Evolutionary conservation across 2,888 invertebrate genomes (phyloP), one percentile per base, ranked within the genome.

Genomic region (Platynereis dumerilii): DNA sequence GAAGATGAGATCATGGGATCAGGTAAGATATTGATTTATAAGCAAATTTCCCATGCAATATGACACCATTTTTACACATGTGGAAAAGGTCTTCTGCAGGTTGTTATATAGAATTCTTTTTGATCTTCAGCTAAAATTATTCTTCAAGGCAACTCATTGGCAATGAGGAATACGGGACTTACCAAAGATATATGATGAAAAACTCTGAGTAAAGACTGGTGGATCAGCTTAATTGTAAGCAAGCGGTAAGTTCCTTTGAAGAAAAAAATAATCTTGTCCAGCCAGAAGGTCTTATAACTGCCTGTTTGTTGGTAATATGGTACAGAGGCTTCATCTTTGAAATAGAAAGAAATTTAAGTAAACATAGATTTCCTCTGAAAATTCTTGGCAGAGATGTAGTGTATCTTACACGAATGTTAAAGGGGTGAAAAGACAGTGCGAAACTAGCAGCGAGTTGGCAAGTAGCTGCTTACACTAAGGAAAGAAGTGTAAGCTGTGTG

Each of bases 211-310:
- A 73, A 2, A 66, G 75, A 65, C 72, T 86, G 3, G 78, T 80
- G 1, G 73, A 77, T 1, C 85, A 85, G 70, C 81, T 86, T 1
- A 72, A 79, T 71, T 86, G 87, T 53, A 86, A 88, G 0, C 86
- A 87, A 1, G 87, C 86, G 17, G 91, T 84, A 70, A 72, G 72
- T 65, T 24, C 1, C 52, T 24, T 52, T 24, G 20, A 52, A 52
- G 52, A 22, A 24, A 17, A 20, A 52, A 10, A 22, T 52, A 20
- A 52, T 52, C 52, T 52, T 10, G 52, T 52, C 52, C 17, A 17
- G 7, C 20, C 52, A 20, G 20, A 52, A 24, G 34, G 7, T 34
- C 7, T 34, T 34, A 34, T 34, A 7, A 34, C 34, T 34, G 34
- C 7, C 45, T 3, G 44, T n/a, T 24, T 15, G 45, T 3, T 17